Evolutionary conservation across 2,797 vertebrate species (phyloP).

Genomic region (Triplophysa bombifrons): DNA sequence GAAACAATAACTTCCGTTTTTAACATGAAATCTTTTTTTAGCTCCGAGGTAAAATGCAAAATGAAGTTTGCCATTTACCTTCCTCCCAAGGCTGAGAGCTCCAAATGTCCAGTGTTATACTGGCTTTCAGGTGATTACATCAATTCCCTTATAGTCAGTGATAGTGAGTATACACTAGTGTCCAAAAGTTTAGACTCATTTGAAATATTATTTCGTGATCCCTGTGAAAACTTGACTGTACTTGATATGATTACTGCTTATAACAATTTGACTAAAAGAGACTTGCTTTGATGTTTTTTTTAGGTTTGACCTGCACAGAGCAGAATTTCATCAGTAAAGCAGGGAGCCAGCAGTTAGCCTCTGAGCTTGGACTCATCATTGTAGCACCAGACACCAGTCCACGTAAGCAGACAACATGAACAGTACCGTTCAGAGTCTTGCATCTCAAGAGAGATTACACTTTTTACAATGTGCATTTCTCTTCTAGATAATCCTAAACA

Average conservation of each 20-base stretch:
- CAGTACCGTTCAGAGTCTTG: neutral
- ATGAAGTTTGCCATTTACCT: slow-evolving; percentile 95
- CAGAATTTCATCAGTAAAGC: slow-evolving; percentile 97
- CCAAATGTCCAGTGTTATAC: slow-evolving; percentile 89
- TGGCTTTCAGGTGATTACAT: slow-evolving; percentile 88
- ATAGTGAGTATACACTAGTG: neutral
- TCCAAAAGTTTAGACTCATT: too few relatives aligned
- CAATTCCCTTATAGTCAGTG: neutral
- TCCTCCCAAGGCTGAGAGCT: slow-evolving; percentile 88
- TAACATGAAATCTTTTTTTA: slow-evolving; percentile 60
- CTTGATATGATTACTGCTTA: too few relatives aligned
- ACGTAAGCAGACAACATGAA: slow-evolving; percentile 71
- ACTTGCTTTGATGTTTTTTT: slow-evolving; percentile 16
- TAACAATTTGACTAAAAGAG: too few relatives aligned
- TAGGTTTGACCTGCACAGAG: slow-evolving; percentile 93
- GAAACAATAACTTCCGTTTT: neutral
- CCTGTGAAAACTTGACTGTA: too few relatives aligned
- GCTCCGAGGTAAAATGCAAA: slow-evolving; percentile 91
- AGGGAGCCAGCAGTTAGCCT: slow-evolving; percentile 85
- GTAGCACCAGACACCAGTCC: slow-evolving; percentile 94
- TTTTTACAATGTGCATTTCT: neutral
- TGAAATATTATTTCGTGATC: neutral
- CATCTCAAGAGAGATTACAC: neutral
- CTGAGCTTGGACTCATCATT: slow-evolving; percentile 87
- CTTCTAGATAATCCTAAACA: neutral